phyloP scores from a whole-genome alignment of 2,113 vertebrate genomes.

The Phainopepla nitens region DNA sequence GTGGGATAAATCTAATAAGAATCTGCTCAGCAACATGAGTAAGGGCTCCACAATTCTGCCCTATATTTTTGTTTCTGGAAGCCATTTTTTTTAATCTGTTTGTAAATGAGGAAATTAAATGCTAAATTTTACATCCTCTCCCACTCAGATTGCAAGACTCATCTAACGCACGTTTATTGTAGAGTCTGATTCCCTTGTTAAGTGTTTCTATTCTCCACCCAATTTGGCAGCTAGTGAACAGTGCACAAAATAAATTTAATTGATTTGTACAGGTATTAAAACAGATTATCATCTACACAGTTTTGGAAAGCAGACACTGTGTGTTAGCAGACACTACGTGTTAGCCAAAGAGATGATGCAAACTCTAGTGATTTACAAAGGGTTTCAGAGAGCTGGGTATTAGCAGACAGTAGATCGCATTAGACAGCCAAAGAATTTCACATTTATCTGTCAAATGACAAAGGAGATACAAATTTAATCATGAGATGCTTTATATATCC shows the following conservation, averaged over 20 bases:
- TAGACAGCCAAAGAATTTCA: background rate
- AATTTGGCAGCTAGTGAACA: conserved; percentile 20
- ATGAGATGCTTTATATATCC: background rate
- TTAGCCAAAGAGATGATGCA: background rate
- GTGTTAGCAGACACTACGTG: background rate
- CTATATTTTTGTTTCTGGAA: conserved; percentile 23
- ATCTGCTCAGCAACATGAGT: background rate
- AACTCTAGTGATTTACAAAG: conserved; percentile 27
- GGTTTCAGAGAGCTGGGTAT: conserved; percentile 1
- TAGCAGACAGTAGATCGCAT: background rate
- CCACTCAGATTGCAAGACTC: background rate
- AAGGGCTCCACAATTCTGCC: background rate
- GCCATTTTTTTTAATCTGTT: background rate
- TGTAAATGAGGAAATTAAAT: background rate
- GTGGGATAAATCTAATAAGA: background rate
- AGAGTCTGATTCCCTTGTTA: background rate
- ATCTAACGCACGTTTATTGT: background rate
- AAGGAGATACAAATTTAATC: background rate
- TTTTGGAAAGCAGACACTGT: background rate
- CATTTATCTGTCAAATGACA: background rate
- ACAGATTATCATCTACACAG: conserved; percentile 10
- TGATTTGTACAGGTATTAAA: conserved; percentile 42
- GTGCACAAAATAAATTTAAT: conserved; percentile 25
- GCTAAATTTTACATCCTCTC: background rate
- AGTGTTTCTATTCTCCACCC: conserved; percentile 2